phyloP scores from a whole-genome alignment of 2,888 invertebrate species.

The Cantharis rufa region DNA sequence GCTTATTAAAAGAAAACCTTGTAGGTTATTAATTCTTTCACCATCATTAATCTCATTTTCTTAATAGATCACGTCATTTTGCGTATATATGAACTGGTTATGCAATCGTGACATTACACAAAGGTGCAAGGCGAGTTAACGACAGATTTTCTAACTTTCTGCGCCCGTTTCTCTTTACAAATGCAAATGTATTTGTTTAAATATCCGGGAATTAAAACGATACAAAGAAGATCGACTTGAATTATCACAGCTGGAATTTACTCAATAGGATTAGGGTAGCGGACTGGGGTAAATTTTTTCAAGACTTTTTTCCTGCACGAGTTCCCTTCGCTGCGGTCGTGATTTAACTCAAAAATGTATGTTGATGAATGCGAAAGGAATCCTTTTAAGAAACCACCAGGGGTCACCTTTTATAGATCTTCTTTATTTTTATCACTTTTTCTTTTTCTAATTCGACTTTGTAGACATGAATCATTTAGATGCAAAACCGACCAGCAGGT shows the following conservation, averaged over 20 bases:
- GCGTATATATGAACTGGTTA: neutral
- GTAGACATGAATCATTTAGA: too few relatives aligned
- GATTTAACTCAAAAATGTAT: neutral
- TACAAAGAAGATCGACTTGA: neutral
- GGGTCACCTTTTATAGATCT: too few relatives aligned
- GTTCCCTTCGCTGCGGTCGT: neutral
- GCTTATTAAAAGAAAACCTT: neutral
- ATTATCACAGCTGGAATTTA: neutral
- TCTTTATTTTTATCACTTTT: too few relatives aligned
- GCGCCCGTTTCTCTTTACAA: slow-evolving; percentile 8
- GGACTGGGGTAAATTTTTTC: neutral
- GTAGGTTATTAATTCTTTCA: neutral
- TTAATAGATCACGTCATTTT: slow-evolving; percentile 11
- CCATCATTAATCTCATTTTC: slow-evolving; percentile 5
- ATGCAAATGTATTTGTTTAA: slow-evolving; percentile 6
- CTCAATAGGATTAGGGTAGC: neutral
- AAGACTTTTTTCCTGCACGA: neutral
- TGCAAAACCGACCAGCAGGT: too few relatives aligned
- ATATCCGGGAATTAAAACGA: slow-evolving; percentile 1
- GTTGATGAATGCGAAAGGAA: neutral
- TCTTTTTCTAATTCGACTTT: too few relatives aligned
- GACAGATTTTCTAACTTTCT: slow-evolving; percentile 14
- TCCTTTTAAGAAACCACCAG: neutral
- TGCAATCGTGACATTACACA: neutral
- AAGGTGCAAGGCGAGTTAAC: slow-evolving; percentile 1